Percentiles rank a stretch among this genome's conserved stretches.
These are phyloP conservation scores for honey bee (Apis mellifera) DNA, from an alignment of 1,140 invertebrate genomes.

Conservation along the genomic window DNA sequence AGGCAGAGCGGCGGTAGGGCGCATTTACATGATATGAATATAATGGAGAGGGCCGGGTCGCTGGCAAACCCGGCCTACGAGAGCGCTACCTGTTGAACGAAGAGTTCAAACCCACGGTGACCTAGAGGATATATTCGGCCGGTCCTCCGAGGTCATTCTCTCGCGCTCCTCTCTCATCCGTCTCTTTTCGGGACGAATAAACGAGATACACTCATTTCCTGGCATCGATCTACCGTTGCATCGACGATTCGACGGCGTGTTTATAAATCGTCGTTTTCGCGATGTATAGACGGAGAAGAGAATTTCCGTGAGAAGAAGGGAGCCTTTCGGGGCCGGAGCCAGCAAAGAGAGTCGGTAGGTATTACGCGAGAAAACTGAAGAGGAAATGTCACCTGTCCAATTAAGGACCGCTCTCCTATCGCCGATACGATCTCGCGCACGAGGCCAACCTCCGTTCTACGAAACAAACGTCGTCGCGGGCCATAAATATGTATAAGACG, in stretches of 20 bases:
- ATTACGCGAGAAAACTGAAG: slow-evolving; percentile 12
- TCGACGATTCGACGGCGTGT: not conserved
- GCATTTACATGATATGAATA: slow-evolving; percentile 82
- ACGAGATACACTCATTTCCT: too few relatives aligned
- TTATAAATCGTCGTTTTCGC: too few relatives aligned
- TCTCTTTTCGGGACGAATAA: not conserved
- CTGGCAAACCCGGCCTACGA: slow-evolving; percentile 66
- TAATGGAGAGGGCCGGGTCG: slow-evolving; percentile 78
- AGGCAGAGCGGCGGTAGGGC: slow-evolving; percentile 61
- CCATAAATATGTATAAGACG: slow-evolving; percentile 59
- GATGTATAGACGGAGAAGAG: not conserved
- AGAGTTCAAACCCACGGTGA: slow-evolving; percentile 75
- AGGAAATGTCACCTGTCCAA: slow-evolving; percentile 52
- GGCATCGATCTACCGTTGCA: too few relatives aligned
- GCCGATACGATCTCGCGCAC: slow-evolving; percentile 43
- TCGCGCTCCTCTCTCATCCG: not conserved
- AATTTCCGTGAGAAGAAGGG: not conserved
- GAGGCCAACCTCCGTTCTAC: slow-evolving; percentile 24
- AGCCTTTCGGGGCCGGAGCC: not conserved
- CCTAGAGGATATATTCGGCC: slow-evolving; percentile 65
- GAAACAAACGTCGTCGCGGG: slow-evolving; percentile 33
- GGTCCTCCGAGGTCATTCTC: slow-evolving; percentile 1
- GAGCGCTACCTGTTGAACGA: slow-evolving; percentile 80
- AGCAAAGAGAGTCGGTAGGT: not conserved
- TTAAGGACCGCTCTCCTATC: slow-evolving; percentile 35